Percentiles rank a stretch among this genome's conserved stretches.
Conservation (phyloP, 1,140 invertebrate species). For the Choristoneura fumiferana region DNA sequence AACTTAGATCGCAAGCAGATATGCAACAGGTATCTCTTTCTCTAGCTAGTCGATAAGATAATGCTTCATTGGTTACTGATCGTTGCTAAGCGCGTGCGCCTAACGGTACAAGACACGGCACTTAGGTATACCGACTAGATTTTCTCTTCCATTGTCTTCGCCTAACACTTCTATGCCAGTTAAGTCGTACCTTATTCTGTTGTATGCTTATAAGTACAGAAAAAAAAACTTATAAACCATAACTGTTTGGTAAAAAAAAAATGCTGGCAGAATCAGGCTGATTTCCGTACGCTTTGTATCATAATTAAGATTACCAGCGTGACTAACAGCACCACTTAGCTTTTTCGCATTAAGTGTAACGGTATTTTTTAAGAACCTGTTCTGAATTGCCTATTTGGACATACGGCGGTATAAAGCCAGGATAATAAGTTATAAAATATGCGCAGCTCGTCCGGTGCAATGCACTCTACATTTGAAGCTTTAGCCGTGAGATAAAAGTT, state of each 20-base stretch:
- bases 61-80: slow-evolving; percentile 24
- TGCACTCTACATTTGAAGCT: slow-evolving; percentile 14
- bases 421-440: slow-evolving; percentile 18
- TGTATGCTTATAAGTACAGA: not conserved
- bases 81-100: not conserved
- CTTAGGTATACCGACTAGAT: slow-evolving; percentile 6
- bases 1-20: slow-evolving; percentile 37
- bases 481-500: slow-evolving; percentile 15
- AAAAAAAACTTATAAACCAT: not conserved
- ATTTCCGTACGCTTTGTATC: not conserved
- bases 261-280: not conserved
- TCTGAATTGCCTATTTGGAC: slow-evolving; percentile 16
- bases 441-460: slow-evolving; percentile 9
- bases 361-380: slow-evolving; percentile 5
- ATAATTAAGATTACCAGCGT: slow-evolving; percentile 1
- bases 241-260: not conserved
- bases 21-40: slow-evolving; percentile 24
- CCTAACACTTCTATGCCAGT: not conserved
- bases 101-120: slow-evolving; percentile 11
- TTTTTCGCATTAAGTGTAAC: not conserved
- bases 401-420: slow-evolving; percentile 9
- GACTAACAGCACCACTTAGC: slow-evolving; percentile 5
- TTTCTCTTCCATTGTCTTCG: slow-evolving; percentile 12
- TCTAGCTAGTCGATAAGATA: slow-evolving; percentile 33
- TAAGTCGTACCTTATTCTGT: not conserved